phyloP scores from a whole-genome alignment of 92 coral and sea anemone species.

The Bergia sp. region DNA sequence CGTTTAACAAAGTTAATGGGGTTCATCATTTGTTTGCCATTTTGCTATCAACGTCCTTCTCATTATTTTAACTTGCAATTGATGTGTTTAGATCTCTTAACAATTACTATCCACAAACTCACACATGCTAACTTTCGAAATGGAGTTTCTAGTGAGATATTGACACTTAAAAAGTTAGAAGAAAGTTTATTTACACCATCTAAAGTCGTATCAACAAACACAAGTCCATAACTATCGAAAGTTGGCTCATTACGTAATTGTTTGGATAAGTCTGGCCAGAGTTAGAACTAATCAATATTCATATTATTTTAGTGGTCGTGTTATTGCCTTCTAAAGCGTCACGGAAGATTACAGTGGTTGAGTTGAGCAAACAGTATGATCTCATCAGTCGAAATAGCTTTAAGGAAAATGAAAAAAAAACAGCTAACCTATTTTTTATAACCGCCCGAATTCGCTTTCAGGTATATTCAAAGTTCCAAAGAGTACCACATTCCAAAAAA shows the following conservation, averaged over 20 bases:
- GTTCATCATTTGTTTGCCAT: neutral
- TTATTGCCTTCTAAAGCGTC: neutral
- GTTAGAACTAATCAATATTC: neutral
- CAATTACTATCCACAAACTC: neutral
- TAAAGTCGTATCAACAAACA: neutral
- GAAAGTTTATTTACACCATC: neutral
- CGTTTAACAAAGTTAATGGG: too few relatives aligned
- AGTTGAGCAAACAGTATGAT: neutral
- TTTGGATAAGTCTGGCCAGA: neutral
- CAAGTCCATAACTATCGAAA: neutral
- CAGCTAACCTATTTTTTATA: neutral
- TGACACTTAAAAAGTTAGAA: neutral
- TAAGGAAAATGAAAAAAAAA: neutral
- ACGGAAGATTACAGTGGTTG: neutral
- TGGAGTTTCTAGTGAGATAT: neutral
- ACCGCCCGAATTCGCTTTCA: neutral
- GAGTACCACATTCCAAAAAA: neutral
- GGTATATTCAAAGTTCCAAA: neutral
- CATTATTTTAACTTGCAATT: too few relatives aligned
- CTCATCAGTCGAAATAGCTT: conserved; percentile 18
- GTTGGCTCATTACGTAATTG: neutral
- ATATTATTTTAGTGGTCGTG: neutral
- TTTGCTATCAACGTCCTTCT: too few relatives aligned
- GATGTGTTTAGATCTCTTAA: too few relatives aligned
- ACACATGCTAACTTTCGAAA: neutral